phyloP scores from a whole-genome alignment of 2,113 vertebrate genomes.

The Lasiurus borealis region DNA sequence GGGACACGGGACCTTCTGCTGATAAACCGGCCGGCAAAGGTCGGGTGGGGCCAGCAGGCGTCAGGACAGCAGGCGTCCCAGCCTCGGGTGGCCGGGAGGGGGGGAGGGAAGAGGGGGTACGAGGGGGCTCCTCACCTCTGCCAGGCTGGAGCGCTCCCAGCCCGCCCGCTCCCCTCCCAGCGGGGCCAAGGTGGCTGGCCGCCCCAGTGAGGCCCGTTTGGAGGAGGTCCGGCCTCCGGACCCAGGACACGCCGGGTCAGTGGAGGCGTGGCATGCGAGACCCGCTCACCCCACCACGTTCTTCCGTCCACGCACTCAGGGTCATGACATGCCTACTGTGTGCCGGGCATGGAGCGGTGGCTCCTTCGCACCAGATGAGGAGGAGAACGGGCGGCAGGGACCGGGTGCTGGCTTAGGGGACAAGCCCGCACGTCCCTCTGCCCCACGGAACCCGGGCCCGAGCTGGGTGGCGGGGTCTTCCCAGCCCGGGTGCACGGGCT shows the following conservation, averaged over 20 bases:
- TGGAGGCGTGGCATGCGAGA: background rate
- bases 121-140: background rate
- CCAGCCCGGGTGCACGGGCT: accelerated
- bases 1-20: conserved; percentile 58
- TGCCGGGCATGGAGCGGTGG: background rate
- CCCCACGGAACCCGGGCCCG: background rate
- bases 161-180: background rate
- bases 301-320: background rate
- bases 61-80: background rate
- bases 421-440: accelerated
- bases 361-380: too few species aligned
- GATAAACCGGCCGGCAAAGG: conserved; percentile 37
- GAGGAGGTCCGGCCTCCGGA: accelerated
- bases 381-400: background rate
- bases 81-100: accelerated
- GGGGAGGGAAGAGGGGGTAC: too few species aligned
- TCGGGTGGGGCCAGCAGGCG: background rate
- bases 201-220: too few species aligned
- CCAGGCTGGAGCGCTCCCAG: accelerated
- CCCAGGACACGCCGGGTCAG: accelerated
- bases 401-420: background rate
- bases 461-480: background rate
- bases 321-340: background rate
- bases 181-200: too few species aligned
- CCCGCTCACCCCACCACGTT: accelerated